These are phyloP conservation scores for Alexandromys fortis DNA, from an alignment of 2,113 vertebrate species.

Conservation along the genomic window DNA sequence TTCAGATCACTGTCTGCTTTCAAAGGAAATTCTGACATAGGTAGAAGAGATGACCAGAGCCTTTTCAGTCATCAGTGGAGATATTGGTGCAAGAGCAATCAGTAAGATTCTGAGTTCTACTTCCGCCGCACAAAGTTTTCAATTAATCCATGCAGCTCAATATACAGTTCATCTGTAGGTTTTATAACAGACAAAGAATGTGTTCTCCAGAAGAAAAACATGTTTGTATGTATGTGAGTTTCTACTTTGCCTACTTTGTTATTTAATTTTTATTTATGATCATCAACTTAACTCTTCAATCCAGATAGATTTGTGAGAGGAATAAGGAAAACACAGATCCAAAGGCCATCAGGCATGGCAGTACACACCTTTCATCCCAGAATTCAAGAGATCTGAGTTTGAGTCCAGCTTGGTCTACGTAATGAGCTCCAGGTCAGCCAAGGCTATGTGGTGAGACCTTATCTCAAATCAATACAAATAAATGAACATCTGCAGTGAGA, in stretches of 20 bases:
- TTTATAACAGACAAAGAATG: neutral
- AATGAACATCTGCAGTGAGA: neutral
- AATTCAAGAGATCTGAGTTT: neutral
- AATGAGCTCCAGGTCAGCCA: neutral
- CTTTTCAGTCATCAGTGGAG: neutral
- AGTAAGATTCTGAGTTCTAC: neutral
- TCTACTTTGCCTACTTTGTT: neutral
- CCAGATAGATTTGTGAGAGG: neutral
- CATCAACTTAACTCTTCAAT: neutral
- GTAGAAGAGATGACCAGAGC: neutral
- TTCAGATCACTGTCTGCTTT: neutral
- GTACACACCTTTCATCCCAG: neutral
- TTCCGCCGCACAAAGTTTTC: neutral
- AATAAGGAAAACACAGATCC: neutral
- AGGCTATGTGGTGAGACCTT: neutral
- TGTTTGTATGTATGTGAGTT: neutral
- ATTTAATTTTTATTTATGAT: neutral
- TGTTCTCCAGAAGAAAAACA: neutral
- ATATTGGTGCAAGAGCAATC: neutral
- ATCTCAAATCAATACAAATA: neutral
- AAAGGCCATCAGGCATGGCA: neutral
- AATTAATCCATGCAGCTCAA: neutral
- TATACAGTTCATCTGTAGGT: no score
- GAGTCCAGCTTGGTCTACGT: neutral
- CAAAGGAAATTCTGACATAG: neutral